Percentiles rank a stretch among this genome's conserved stretches.
Evolutionary conservation across 2,113 vertebrate genomes (phyloP).

Genomic region (Centrocercus urophasianus): DNA sequence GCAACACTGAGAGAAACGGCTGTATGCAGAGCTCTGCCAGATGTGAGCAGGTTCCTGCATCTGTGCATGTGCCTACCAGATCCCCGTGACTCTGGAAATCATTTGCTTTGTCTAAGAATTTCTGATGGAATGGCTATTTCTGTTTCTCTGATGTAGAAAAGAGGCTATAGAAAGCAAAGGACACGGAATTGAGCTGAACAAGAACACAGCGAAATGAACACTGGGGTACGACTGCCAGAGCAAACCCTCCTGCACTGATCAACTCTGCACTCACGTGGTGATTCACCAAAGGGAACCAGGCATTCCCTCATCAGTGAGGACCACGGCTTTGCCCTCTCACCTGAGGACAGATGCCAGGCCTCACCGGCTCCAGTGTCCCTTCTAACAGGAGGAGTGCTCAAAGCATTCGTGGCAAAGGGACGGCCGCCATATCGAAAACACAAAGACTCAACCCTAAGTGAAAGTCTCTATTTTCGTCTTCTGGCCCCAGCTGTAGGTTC

Average conservation of each 20-base stretch:
- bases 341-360: not conserved
- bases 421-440: not conserved
- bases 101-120: not conserved
- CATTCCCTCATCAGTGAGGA: rapidly evolving
- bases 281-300: not conserved
- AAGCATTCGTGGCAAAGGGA: not conserved
- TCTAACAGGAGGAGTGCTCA: not conserved
- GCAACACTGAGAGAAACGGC: not conserved
- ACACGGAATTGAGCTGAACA: not conserved
- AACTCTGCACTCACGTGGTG: not conserved
- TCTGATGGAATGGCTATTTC: not conserved
- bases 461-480: conserved; percentile 46
- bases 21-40: not conserved
- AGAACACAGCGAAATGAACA: not conserved
- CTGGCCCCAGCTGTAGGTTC: conserved; percentile 22
- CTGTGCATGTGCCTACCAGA: not conserved
- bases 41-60: not conserved
- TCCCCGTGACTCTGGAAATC: not conserved
- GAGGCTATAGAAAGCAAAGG: not conserved
- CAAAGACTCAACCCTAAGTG: conserved; percentile 44
- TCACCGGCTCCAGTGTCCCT: not conserved
- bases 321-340: not conserved
- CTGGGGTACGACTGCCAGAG: rapidly evolving
- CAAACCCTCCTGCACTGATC: not conserved
- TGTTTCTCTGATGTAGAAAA: not conserved